A percentile compares a stretch with the other conserved stretches of the same genome.
Evolutionary conservation across 2,888 invertebrate genomes (phyloP).

Genomic region (Muschampia plurimacula): DNA sequence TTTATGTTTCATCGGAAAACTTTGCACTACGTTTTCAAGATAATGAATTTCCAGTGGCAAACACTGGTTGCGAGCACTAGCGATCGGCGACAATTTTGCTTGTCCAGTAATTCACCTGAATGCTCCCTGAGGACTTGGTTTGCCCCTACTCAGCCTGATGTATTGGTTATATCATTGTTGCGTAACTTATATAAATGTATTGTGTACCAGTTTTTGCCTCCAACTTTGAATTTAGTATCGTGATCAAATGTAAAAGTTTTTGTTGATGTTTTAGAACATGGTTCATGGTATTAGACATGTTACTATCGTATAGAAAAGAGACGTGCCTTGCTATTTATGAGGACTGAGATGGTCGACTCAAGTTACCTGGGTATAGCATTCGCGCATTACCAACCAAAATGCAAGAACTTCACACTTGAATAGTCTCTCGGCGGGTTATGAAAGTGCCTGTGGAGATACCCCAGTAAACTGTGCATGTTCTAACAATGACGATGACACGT

Average conservation of each 20-base stretch:
- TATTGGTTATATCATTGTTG: conserved; percentile 36
- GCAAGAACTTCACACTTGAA: too few relatives aligned
- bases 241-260: not conserved
- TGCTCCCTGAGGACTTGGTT: conserved; percentile 27
- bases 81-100: conserved; percentile 29
- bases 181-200: conserved; percentile 23
- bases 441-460: too few relatives aligned
- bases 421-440: too few relatives aligned
- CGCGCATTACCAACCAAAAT: too few relatives aligned
- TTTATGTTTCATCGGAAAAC: not conserved
- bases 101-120: conserved; percentile 36
- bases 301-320: too few relatives aligned
- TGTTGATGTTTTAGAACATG: not conserved
- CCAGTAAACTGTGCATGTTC: too few relatives aligned
- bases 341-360: too few relatives aligned
- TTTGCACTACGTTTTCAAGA: conserved; percentile 11
- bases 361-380: too few relatives aligned
- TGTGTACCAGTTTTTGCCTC: not conserved
- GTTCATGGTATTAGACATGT: too few relatives aligned
- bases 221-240: conserved; percentile 2
- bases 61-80: conserved; percentile 20
- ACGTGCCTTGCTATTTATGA: too few relatives aligned
- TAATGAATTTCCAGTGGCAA: conserved; percentile 22
- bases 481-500: too few relatives aligned
- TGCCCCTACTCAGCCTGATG: conserved; percentile 33